phyloP scores from a whole-genome alignment of 1,140 invertebrate genomes.

The Drosophila aff. region DNA sequence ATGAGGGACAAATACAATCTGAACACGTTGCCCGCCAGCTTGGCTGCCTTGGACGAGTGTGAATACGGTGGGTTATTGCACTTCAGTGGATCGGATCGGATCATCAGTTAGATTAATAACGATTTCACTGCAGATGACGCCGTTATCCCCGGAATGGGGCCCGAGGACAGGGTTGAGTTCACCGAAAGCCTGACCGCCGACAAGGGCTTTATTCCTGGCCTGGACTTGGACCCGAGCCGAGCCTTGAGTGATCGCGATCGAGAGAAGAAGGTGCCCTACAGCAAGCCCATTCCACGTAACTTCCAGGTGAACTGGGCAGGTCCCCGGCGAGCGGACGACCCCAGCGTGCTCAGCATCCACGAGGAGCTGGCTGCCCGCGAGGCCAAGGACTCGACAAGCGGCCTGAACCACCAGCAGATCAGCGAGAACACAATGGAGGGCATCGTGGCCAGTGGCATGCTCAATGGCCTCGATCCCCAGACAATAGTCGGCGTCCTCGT shows the following conservation, averaged over 20 bases:
- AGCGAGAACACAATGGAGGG: constrained; percentile 90
- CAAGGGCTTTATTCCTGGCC: constrained; percentile 91
- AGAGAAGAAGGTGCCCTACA: constrained; percentile 95
- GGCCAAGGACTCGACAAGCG: constrained; percentile 87
- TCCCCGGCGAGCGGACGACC: constrained; percentile 86
- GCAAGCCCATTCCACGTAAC: constrained; percentile 97
- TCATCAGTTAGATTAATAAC: no score
- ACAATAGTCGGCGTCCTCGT: constrained; percentile 89
- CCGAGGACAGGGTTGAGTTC: constrained; percentile 94
- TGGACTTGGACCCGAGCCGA: constrained; percentile 92
- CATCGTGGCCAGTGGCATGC: constrained; percentile 87
- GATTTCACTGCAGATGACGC: constrained; percentile 88
- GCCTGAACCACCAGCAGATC: constrained; percentile 88
- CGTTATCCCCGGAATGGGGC: constrained; percentile 94
- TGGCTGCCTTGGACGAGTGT: constrained; percentile 89
- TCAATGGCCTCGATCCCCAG: constrained; percentile 88
- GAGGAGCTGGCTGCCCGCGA: constrained; percentile 76
- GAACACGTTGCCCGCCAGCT: constrained; percentile 94
- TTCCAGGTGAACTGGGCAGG: constrained; percentile 99
- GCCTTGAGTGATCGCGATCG: constrained; percentile 88
- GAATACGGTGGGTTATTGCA: constrained; percentile 87
- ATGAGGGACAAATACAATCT: constrained; percentile 99
- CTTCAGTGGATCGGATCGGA: no score
- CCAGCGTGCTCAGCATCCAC: constrained; percentile 74
- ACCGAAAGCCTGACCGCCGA: constrained; percentile 86